Evolutionary conservation across 2,888 invertebrate genomes (phyloP).

Genomic region (Caenorhabditis zanzibari): DNA sequence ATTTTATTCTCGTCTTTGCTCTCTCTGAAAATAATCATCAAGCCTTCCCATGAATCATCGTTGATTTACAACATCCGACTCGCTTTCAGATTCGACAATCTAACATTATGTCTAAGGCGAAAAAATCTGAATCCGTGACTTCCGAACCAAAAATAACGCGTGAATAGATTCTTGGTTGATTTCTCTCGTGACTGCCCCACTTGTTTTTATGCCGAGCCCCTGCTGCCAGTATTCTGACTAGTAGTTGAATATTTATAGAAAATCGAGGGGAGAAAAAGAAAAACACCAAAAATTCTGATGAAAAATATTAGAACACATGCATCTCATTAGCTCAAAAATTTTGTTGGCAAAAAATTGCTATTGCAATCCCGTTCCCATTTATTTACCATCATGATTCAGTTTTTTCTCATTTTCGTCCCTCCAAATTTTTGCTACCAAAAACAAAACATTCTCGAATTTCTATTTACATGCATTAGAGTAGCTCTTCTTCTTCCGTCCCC

Average conservation of each 20-base stretch:
- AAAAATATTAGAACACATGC: neutral
- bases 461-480: slow-evolving; percentile 22
- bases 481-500: neutral
- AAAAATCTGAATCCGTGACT: neutral
- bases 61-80: slow-evolving; percentile 2
- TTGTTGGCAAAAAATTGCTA: no score
- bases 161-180: slow-evolving; percentile 22
- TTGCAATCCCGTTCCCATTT: no score
- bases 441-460: slow-evolving; percentile 49
- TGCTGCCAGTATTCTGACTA: slow-evolving; percentile 21
- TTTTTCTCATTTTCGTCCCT: neutral
- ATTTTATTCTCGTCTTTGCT: neutral
- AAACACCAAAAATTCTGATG: slow-evolving; percentile 4
- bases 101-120: neutral
- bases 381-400: neutral
- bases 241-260: slow-evolving; percentile 37
- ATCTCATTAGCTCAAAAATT: no score
- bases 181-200: slow-evolving; percentile 40
- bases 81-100: neutral
- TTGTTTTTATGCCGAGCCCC: slow-evolving; percentile 34
- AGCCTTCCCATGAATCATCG: slow-evolving; percentile 9
- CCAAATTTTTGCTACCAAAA: slow-evolving; percentile 3
- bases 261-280: neutral
- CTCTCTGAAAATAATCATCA: neutral
- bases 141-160: slow-evolving; percentile 4